Percentiles rank a stretch among this genome's conserved stretches.
These are phyloP conservation scores for Drosophila bocki DNA, from an alignment of 1,140 invertebrate genomes.

Conservation along the genomic window DNA sequence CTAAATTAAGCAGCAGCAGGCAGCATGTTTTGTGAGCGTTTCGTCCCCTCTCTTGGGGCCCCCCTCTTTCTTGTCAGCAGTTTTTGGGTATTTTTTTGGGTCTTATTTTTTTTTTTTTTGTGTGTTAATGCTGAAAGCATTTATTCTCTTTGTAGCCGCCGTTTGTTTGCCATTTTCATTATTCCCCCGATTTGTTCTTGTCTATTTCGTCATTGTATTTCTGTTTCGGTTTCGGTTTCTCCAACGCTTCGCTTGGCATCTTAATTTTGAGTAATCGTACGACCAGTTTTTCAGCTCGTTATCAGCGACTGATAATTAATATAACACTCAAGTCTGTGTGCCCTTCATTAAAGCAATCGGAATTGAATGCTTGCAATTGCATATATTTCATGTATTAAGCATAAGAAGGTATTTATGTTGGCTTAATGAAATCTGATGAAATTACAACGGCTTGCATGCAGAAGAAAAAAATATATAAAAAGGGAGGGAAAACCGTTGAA, in stretches of 20 bases:
- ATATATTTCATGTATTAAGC: neutral
- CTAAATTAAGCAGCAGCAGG: constrained; percentile 64
- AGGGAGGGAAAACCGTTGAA: neutral
- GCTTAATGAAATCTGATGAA: constrained; percentile 21
- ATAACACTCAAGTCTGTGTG: neutral
- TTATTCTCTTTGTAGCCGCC: constrained; percentile 27
- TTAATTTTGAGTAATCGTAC: neutral
- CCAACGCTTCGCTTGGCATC: neutral
- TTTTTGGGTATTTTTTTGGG: constrained; percentile 28
- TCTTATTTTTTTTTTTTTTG: neutral
- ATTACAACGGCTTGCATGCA: constrained; percentile 13
- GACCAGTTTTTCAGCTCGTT: constrained; percentile 3
- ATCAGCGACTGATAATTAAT: constrained; percentile 19
- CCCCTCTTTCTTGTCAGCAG: constrained; percentile 7
- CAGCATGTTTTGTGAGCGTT: constrained; percentile 55
- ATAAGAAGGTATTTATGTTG: neutral
- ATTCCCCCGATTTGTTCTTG: constrained; percentile 15
- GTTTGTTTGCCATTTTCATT: constrained; percentile 41
- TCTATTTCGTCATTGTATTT: constrained; percentile 16
- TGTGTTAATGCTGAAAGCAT: constrained; percentile 26
- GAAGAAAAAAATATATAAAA: neutral
- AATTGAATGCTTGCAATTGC: constrained; percentile 1
- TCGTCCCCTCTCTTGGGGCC: constrained; percentile 21
- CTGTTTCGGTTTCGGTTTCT: constrained; percentile 1
- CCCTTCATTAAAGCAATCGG: neutral